These are phyloP conservation scores for Odontamblyopus lacepedii DNA, from an alignment of 2,797 vertebrate species.

Conservation along the genomic window DNA sequence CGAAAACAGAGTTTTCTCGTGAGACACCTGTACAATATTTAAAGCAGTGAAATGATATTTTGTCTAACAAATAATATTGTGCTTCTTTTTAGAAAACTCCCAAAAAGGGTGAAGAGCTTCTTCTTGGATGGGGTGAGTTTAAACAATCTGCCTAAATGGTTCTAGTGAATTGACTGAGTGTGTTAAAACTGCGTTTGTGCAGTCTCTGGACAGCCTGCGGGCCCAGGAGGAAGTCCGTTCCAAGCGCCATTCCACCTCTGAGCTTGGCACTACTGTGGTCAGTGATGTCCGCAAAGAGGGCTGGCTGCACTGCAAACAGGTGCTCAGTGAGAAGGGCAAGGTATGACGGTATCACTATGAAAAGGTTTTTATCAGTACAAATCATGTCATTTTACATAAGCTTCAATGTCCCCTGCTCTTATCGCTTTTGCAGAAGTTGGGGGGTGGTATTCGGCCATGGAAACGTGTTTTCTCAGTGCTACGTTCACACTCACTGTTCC, in stretches of 20 bases:
- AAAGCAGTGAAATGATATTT: background rate
- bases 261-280: conserved; percentile 87
- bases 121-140: conserved; percentile 91
- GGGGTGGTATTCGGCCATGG: conserved; percentile 93
- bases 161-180: background rate
- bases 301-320: conserved; percentile 96
- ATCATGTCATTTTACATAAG: background rate
- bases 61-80: background rate
- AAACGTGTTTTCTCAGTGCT: conserved; percentile 91
- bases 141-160: background rate
- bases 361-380: background rate
- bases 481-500: conserved; percentile 87
- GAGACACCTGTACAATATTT: conserved; percentile 43
- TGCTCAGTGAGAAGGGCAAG: conserved; percentile 97
- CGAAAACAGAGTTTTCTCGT: conserved; percentile 87
- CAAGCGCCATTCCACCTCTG: conserved; percentile 92
- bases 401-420: background rate
- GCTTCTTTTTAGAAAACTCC: conserved; percentile 82
- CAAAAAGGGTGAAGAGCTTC: conserved; percentile 93
- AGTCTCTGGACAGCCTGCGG: conserved; percentile 91
- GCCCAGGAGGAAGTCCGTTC: conserved; percentile 85
- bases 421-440: conserved; percentile 83
- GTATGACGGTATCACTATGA: conserved; percentile 59
- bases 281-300: conserved; percentile 90
- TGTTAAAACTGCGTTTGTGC: conserved; percentile 20